phyloP scores from a whole-genome alignment of 2,888 invertebrate genomes.

The Tryphoninae sp. region DNA sequence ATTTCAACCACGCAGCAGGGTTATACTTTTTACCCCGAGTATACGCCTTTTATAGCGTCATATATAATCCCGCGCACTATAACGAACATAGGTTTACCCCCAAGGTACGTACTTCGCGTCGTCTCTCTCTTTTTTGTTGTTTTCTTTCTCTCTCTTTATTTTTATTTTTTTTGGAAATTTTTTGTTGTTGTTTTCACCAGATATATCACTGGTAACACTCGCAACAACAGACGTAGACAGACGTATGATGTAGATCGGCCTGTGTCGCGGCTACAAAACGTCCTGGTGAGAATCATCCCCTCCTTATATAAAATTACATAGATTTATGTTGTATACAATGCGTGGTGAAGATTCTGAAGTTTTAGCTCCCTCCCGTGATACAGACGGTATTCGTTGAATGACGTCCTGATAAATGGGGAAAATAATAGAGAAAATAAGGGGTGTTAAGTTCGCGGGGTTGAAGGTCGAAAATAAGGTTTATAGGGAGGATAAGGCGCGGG shows the following conservation, averaged over 20 bases:
- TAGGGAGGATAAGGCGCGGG: constrained; percentile 8
- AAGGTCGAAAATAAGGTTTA: constrained; percentile 48
- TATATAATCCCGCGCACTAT: constrained; percentile 8
- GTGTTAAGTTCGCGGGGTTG: constrained; percentile 13
- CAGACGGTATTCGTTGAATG: constrained; percentile 28
- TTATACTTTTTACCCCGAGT: constrained; percentile 33
- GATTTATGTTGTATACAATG: background rate
- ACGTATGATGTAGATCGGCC: constrained; percentile 15
- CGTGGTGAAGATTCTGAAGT: constrained; percentile 22
- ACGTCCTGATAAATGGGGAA: constrained; percentile 48
- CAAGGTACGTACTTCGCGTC: constrained; percentile 3
- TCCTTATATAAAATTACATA: background rate
- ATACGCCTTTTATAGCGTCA: background rate
- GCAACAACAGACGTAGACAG: background rate
- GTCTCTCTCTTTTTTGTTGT: background rate
- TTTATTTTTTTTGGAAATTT: no score
- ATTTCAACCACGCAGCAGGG: constrained; percentile 31
- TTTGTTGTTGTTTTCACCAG: background rate
- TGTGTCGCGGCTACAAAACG: constrained; percentile 9
- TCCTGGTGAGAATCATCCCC: background rate
- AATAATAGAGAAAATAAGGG: constrained; percentile 55
- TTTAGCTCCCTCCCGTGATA: background rate
- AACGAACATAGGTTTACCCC: background rate
- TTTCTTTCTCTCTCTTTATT: background rate
- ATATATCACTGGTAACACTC: constrained; percentile 17